Percentiles rank a stretch among this genome's conserved stretches.
phyloP scores from a whole-genome alignment of 1,140 invertebrate genomes.

The Pachypeltis micranthus region DNA sequence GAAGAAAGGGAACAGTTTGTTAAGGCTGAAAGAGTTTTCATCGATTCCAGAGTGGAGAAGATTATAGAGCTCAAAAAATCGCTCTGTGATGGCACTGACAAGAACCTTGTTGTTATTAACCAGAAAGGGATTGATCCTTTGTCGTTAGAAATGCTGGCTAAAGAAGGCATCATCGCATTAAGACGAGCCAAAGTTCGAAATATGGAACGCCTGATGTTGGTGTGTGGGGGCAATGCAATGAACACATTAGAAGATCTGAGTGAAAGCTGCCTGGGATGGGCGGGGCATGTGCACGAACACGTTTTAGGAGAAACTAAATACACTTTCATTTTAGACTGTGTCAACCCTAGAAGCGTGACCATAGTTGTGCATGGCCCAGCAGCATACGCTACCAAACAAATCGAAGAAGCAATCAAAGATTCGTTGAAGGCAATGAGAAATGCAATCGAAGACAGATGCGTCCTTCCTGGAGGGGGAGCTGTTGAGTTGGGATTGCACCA shows the following conservation, averaged over 20 bases:
- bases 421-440: constrained; percentile 94
- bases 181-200: constrained; percentile 95
- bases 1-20: constrained; percentile 93
- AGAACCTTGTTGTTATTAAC: constrained; percentile 92
- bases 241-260: constrained; percentile 91
- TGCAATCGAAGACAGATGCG: constrained; percentile 68
- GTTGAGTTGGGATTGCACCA: constrained; percentile 13
- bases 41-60: constrained; percentile 88
- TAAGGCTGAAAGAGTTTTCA: constrained; percentile 88
- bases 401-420: constrained; percentile 95
- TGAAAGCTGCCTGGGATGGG: constrained; percentile 78
- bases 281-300: constrained; percentile 93
- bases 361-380: constrained; percentile 94
- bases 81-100: constrained; percentile 76
- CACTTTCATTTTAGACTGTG: constrained; percentile 94
- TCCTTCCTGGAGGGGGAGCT: constrained; percentile 17
- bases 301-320: constrained; percentile 94
- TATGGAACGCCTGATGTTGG: constrained; percentile 92
- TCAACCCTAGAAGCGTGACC: constrained; percentile 91
- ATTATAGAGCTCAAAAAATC: constrained; percentile 94
- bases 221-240: constrained; percentile 92
- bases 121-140: constrained; percentile 98
- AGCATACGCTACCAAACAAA: constrained; percentile 85
- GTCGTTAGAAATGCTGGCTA: constrained; percentile 89
- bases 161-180: constrained; percentile 91